Evolutionary conservation across 1,140 invertebrate genomes (phyloP), one percentile per base, ranked within the genome.

Genomic region (Drosophila asahinai): DNA sequence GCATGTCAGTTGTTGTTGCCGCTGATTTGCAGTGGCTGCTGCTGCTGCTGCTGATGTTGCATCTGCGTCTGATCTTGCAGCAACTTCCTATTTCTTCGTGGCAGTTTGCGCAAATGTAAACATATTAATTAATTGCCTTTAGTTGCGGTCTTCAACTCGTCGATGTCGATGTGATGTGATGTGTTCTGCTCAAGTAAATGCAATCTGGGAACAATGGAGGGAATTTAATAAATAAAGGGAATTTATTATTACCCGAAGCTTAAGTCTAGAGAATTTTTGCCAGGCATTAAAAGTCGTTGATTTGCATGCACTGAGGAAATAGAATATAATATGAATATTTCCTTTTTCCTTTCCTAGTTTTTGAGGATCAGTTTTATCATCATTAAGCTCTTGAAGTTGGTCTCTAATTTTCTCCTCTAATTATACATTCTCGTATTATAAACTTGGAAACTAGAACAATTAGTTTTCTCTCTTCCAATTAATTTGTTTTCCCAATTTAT

Each of bases 91-190:
- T 78, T 83, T 84, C 79, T 89, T 84, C 80, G 86, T 75, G 81
- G 86, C 86, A 80, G 80, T 59, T 90, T 80, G 74, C 64, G 68
- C 61, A 70, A 90, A 90, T 90, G 86, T 90, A 90, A 90, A 90
- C 86, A 90, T 86, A 90, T 90, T 90, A 90, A 90, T 90, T 84
- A 90, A 90, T 90, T 90, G 86, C 86, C 81, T 86, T 89, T 90
- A 64, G 70, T 89, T 75, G 81, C 76, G 80, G 67, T 80, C 83
- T 80, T 78, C 72, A 65, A 42, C 68, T 68, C 71, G 72, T 68
- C 36, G 63, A 55, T 70, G 54, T 49, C 74, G 45, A 43, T 57
- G 36, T 11, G 27, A 54, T 33, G 17, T 51, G 62, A 63, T 62
- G 61, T 45, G 64, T 47, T 63, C 63, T 65, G 63, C 57, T 65